Conservation (phyloP, 2,113 vertebrate species). For the Sinocyclocheilus grahami region DNA sequence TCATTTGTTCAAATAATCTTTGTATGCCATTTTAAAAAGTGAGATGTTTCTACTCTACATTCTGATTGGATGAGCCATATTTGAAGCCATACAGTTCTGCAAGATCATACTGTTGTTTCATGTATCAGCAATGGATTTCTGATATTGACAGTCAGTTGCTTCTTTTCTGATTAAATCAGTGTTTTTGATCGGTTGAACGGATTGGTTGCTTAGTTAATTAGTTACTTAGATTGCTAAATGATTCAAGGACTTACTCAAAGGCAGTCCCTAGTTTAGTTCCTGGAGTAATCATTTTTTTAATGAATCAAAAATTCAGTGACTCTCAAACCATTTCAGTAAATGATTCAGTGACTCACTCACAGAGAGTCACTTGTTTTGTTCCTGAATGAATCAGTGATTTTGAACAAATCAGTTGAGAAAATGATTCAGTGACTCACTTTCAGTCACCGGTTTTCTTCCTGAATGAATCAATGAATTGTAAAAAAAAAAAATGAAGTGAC, state of each 20-base stretch:
- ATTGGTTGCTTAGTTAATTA: not conserved
- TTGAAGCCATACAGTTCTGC: not conserved
- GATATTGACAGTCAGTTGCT: not conserved
- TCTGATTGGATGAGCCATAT: not conserved
- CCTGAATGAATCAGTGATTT: not conserved
- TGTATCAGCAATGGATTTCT: not conserved
- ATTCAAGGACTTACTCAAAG: not conserved
- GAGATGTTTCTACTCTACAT: not conserved
- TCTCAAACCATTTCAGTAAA: not conserved
- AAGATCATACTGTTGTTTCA: not conserved
- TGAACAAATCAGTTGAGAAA: not conserved
- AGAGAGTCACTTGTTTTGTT: not conserved
- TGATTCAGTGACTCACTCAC: not conserved
- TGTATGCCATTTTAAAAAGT: not conserved
- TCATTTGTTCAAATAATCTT: not conserved
- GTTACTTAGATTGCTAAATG: not conserved
- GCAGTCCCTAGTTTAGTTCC: not conserved
- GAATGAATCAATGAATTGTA: not conserved
- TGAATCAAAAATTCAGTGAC: not conserved
- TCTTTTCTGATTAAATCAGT: not conserved
- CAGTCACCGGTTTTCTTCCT: not conserved
- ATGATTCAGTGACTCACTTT: not conserved
- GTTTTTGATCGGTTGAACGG: not conserved
- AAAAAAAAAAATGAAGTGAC: not conserved
- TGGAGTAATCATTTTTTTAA: not conserved